Conservation (phyloP, 2,113 vertebrate genomes). For the Butastur rufipennis region DNA sequence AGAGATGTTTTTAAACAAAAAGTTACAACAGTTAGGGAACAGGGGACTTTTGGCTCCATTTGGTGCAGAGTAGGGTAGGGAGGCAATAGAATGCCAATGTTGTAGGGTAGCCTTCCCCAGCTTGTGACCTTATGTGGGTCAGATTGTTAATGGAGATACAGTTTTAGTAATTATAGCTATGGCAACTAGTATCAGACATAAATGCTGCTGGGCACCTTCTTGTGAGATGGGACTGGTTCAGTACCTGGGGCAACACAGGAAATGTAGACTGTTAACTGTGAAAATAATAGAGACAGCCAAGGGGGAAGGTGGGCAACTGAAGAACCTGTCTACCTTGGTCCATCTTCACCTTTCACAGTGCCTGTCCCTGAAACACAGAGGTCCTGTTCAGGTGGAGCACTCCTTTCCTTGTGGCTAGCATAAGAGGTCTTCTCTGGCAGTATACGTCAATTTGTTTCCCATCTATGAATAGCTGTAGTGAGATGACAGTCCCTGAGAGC, state of each 20-base stretch:
- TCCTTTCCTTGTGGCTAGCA: not conserved
- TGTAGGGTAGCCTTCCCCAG: not conserved
- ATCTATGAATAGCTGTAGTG: not conserved
- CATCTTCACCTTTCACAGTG: not conserved
- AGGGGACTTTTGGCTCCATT: not conserved
- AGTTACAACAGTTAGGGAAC: not conserved
- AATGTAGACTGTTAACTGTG: not conserved
- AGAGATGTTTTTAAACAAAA: not conserved
- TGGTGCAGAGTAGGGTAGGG: not conserved
- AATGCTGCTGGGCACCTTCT: not conserved
- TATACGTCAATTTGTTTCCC: not conserved
- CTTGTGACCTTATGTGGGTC: accelerated
- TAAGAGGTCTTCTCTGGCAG: not conserved
- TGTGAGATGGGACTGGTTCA: not conserved
- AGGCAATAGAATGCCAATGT: not conserved
- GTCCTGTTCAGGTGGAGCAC: not conserved
- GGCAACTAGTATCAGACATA: not conserved
- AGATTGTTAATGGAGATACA: not conserved
- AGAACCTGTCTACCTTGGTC: not conserved
- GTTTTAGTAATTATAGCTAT: not conserved
- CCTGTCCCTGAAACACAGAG: not conserved
- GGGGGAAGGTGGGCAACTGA: not conserved
- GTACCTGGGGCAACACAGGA: not conserved
- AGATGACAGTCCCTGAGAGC: not conserved
- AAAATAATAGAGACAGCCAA: not conserved